phyloP scores from a whole-genome alignment of 2,797 vertebrate species.

The Helarctos malayanus region DNA sequence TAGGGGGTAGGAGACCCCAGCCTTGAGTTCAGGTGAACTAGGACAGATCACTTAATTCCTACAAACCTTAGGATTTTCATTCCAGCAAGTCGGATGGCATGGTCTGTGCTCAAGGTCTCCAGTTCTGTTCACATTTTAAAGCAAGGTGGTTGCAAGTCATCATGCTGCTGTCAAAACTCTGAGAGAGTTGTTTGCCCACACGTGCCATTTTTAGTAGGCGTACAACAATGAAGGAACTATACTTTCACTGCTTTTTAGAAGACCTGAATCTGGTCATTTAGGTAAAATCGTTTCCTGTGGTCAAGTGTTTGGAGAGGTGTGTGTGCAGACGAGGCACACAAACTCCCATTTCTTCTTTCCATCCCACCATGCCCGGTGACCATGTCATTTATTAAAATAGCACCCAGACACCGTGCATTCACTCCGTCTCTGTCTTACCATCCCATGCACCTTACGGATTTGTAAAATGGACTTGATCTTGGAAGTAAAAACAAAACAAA shows the following conservation, averaged over 20 bases:
- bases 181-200: neutral
- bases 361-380: neutral
- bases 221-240: neutral
- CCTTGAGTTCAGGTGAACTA: neutral
- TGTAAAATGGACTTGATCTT: neutral
- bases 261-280: neutral
- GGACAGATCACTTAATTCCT: neutral
- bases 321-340: neutral
- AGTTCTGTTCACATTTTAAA: neutral
- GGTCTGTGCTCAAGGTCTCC: neutral
- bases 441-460: neutral
- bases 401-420: neutral
- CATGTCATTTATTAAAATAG: neutral
- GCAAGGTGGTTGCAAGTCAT: neutral
- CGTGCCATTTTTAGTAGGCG: neutral
- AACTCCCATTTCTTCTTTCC: neutral
- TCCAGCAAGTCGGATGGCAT: neutral
- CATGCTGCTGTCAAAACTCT: neutral
- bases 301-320: neutral
- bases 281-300: neutral
- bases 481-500: slow-evolving; percentile 23
- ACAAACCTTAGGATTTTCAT: neutral
- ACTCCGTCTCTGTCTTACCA: neutral
- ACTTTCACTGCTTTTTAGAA: slow-evolving; percentile 12
- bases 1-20: neutral